Conservation (phyloP, 2,113 vertebrate species). For the Nothobranchius kuhntae region DNA sequence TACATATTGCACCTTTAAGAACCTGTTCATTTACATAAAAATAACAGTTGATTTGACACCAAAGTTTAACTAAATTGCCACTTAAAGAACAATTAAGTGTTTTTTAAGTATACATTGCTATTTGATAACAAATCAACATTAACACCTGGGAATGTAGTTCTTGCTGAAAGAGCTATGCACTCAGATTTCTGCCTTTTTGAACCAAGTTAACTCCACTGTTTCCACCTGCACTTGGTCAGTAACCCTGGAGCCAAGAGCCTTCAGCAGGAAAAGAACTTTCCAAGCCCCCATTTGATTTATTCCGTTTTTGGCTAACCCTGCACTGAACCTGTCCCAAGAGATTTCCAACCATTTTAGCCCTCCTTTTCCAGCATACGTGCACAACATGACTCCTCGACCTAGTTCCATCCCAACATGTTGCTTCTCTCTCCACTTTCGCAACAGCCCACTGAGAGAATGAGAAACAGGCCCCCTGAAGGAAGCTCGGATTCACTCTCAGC, state of each 20-base stretch:
- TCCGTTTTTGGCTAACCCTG: conserved; percentile 97
- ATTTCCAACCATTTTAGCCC: conserved; percentile 78
- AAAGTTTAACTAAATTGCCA: neutral
- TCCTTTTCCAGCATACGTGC: conserved; percentile 64
- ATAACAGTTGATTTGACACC: neutral
- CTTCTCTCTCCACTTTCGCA: conserved; percentile 68
- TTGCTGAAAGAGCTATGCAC: conserved; percentile 45
- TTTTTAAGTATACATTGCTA: neutral
- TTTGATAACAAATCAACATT: conserved; percentile 18
- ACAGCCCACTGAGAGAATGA: conserved; percentile 66
- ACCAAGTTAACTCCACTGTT: conserved; percentile 33
- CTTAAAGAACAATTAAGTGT: neutral
- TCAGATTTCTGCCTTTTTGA: conserved; percentile 43
- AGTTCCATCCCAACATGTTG: conserved; percentile 64
- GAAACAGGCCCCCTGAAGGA: conserved; percentile 68
- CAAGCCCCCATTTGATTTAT: conserved; percentile 87
- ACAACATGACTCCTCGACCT: conserved; percentile 65
- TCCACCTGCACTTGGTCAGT: conserved; percentile 84
- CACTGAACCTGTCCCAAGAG: conserved; percentile 90
- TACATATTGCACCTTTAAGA: too few relatives aligned
- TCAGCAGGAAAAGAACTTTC: conserved; percentile 51
- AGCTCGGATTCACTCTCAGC: conserved; percentile 59
- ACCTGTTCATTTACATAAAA: neutral
- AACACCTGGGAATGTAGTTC: conserved; percentile 56
- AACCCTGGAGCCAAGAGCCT: conserved; percentile 75